Conservation (phyloP, 2,888 invertebrate species). For the Nemurella pictetii region DNA sequence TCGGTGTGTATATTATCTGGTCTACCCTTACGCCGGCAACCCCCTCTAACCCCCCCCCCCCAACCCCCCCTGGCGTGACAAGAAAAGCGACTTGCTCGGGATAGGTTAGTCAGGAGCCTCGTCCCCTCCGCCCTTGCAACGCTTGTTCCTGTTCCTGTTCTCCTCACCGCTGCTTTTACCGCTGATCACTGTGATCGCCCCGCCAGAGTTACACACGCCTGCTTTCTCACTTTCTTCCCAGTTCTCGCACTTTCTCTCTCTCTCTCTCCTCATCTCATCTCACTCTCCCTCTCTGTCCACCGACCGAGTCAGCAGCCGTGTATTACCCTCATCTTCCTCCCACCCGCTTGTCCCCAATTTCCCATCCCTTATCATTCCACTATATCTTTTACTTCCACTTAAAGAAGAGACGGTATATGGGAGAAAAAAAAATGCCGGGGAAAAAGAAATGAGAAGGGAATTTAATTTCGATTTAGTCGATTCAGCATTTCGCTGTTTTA, state of each 20-base stretch:
- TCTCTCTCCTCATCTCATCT: too few species aligned
- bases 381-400: constrained; percentile 36
- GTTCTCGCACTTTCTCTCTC: background rate
- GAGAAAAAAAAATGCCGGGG: constrained; percentile 33
- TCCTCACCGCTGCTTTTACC: background rate
- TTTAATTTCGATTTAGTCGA: constrained; percentile 62
- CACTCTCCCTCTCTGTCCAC: constrained; percentile 5
- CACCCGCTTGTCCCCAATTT: constrained; percentile 36
- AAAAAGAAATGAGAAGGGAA: constrained; percentile 51
- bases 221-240: background rate
- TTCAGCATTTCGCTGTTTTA: constrained; percentile 55
- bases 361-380: constrained; percentile 31
- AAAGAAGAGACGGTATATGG: constrained; percentile 22
- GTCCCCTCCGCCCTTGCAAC: background rate
- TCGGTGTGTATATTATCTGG: too few species aligned
- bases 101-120: background rate
- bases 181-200: background rate
- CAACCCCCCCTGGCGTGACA: too few species aligned
- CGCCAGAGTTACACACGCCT: background rate
- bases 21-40: too few species aligned
- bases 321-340: constrained; percentile 24
- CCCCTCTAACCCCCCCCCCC: too few species aligned
- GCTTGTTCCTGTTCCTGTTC: background rate
- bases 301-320: constrained; percentile 24
- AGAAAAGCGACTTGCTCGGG: background rate